phyloP scores from a whole-genome alignment of 2,888 invertebrate species.

The Adelognathus sp. region DNA sequence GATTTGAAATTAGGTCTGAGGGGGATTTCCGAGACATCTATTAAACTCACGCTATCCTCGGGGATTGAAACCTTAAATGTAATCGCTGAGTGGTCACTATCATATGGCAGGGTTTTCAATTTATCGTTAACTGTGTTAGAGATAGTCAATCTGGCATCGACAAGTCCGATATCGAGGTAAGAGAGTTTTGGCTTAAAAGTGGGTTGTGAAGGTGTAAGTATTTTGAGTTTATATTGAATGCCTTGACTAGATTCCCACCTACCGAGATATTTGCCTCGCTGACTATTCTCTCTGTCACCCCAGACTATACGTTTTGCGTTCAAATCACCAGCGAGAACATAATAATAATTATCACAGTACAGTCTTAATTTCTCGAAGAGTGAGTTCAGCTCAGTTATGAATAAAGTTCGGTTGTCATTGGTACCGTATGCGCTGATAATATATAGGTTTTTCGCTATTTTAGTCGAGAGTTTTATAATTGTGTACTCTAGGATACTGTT shows the following conservation, averaged over 20 bases:
- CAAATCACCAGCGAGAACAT: slow-evolving; percentile 8
- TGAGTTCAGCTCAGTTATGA: not conserved
- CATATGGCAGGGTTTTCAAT: slow-evolving; percentile 1
- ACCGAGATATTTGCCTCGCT: not conserved
- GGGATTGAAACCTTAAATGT: not conserved
- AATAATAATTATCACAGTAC: not conserved
- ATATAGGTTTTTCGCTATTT: not conserved
- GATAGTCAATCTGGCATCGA: not conserved
- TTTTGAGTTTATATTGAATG: not conserved
- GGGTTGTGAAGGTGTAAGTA: not conserved
- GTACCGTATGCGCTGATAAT: slow-evolving; percentile 11
- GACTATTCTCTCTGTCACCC: not conserved
- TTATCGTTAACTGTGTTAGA: not conserved
- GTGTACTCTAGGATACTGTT: slow-evolving; percentile 29
- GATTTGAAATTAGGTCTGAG: not conserved
- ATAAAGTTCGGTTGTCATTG: not conserved
- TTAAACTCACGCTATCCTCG: not conserved
- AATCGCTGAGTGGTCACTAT: slow-evolving; percentile 17
- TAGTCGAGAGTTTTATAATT: slow-evolving; percentile 5
- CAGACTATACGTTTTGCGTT: slow-evolving; percentile 1
- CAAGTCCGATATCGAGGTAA: slow-evolving; percentile 2
- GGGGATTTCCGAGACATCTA: too few species aligned
- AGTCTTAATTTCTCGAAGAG: not conserved
- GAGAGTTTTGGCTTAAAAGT: slow-evolving; percentile 7
- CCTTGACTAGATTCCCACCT: not conserved